Evolutionary conservation across 2,888 invertebrate species (phyloP), one percentile per base, ranked within the genome.

Genomic region (Tethea ocularis): DNA sequence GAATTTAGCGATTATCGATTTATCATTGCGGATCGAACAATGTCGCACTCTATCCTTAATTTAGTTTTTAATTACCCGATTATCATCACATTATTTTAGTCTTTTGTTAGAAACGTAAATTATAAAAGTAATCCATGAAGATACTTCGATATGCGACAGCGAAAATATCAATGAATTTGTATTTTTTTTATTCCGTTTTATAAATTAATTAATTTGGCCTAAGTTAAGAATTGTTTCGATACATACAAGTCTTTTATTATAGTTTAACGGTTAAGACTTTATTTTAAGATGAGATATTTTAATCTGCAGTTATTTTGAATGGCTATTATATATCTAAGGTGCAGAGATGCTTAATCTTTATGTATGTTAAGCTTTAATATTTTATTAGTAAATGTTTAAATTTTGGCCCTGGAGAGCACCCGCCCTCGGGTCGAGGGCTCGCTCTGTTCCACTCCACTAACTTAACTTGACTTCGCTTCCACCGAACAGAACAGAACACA

Each of bases 311-410:
- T 93, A 93, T 91, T 93, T 92, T 91, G 84, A 88, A 92, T 89
- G 92, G 91, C 93, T 93, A 93, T 92, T 92, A 88, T 92, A 89
- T 91, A 89, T 87, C 76, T 91, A 91, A 92, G 93, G 89, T 91
- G 92, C 93, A 92, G 92, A 93, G 84, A 93, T 92, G 93, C 93
- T 93, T 92, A 91, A 91, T 91, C 91, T 93, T 93, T 93, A 93
- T 93, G 89, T 93, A 93, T 93, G 93, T 93, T 93, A 93, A 93
- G 92, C 93, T 93, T 92, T 93, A 92, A 93, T 92, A 93, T 93
- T 93, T 93, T 93, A 93, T 93, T 93, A 93, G 90, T 92, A 87
- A 92, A 93, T 93, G 89, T 92, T 90, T 91, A 90, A 88, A 86
- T 86, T 84, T 88, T 80, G 87, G 87, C 90, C 89, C 88, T 76